Evolutionary conservation across 2,797 vertebrate species (phyloP), one percentile per base, ranked within the genome.

Genomic region (Apogon talboti): DNA sequence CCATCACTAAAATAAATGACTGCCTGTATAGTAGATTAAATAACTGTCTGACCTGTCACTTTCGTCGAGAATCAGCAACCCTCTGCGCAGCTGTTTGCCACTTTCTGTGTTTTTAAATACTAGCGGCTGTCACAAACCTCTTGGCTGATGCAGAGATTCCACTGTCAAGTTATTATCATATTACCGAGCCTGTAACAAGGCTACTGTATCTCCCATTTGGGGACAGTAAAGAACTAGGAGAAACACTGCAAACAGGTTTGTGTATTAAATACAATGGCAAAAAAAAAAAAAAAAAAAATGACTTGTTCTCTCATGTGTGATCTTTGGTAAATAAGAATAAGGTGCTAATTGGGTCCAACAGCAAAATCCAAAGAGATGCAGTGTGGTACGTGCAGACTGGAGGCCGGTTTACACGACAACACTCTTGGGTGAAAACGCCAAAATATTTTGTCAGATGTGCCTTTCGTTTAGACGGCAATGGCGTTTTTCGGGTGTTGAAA

Each of bases 11-110:
- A 24, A 44, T 11, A 35, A 67, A 58, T 60, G 41, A 40, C 44
- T 37, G 51, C 48, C 3, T 35, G 16, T 41, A 35, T 33, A 19
- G 33, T 35, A 19, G 43, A 11, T 53, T 43, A 44, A 45, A 44
- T 7, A 8, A 9, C 13, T 55, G 11, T 24, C 7, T 56, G 42
- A 51, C 0, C 42, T 60, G 51, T 43, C 54, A 60, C 7, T 71
- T 44, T 70, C 60, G 43, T 14, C 30, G 19, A 54, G 19, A 56
- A 59, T 67, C 49, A 74, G 55, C 61, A 67, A 21, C 16, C 43
- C 44, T 56, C 53, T 64, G n/a, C 33, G 12, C 16, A 62, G 41
- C 47, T 62, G 42, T 69, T 64, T 30, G 48, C 41, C 12, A 52
- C 38, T 44, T 33, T 58, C 21, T 45, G 19, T 58, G 28, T 15